phyloP scores from a whole-genome alignment of 2,113 vertebrate genomes.

The Hippolais icterina region DNA sequence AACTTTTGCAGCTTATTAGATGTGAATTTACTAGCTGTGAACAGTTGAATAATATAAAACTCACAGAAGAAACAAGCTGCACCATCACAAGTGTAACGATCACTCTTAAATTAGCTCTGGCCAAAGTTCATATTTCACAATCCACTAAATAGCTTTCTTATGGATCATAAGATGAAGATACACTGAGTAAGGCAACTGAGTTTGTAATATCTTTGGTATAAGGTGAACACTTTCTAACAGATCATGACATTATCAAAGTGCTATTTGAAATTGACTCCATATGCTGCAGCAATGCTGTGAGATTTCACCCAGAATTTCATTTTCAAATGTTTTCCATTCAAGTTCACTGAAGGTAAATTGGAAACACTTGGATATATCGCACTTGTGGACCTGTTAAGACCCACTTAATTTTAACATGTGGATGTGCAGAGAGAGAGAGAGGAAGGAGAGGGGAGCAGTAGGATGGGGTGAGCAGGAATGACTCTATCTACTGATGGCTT shows the following conservation, averaged over 20 bases:
- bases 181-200: conserved; percentile 29
- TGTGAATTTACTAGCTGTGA: conserved; percentile 65
- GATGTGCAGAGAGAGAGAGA: background rate
- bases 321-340: conserved; percentile 56
- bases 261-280: conserved; percentile 66
- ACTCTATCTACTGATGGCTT: background rate
- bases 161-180: conserved; percentile 41
- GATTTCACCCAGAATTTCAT: conserved; percentile 50
- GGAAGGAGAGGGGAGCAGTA: background rate
- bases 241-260: conserved; percentile 66
- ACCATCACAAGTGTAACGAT: background rate
- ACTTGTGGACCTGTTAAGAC: conserved; percentile 37
- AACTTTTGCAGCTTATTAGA: conserved; percentile 54
- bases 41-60: conserved; percentile 33
- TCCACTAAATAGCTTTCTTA: conserved; percentile 54
- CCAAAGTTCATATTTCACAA: conserved; percentile 52
- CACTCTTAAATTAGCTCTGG: conserved; percentile 47
- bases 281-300: conserved; percentile 33
- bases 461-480: background rate
- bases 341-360: conserved; percentile 52
- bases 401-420: conserved; percentile 34
- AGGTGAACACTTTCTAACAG: conserved; percentile 58
- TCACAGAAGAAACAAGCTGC: conserved; percentile 39
- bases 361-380: conserved; percentile 56
- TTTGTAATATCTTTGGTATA: conserved; percentile 32